Evolutionary conservation across 2,113 vertebrate genomes (phyloP).

Genomic region (Todiramphus saurophagus): DNA sequence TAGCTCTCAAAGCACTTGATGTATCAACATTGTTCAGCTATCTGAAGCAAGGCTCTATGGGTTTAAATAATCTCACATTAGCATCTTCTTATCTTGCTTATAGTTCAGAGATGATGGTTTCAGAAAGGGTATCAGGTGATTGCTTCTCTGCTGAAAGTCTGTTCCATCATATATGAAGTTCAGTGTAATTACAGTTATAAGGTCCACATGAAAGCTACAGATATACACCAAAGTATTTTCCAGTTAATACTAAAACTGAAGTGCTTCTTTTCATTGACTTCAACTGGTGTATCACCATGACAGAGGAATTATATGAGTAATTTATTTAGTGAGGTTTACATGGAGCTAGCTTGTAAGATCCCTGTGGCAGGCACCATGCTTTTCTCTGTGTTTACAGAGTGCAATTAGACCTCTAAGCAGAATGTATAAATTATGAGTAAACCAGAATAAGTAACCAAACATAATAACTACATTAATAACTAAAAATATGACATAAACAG

Average conservation of each 20-base stretch:
- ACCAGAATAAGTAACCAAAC: not conserved
- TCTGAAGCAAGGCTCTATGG: not conserved
- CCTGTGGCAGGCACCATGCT: fast-evolving
- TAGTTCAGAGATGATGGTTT: not conserved
- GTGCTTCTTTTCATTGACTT: not conserved
- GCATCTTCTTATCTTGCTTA: not conserved
- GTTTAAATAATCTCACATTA: not conserved
- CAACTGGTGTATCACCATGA: not conserved
- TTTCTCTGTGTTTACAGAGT: not conserved
- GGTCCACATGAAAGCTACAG: not conserved
- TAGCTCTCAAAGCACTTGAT: not conserved
- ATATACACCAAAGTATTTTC: not conserved
- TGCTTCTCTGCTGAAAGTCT: not conserved
- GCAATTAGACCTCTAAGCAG: not conserved
- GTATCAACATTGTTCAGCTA: not conserved
- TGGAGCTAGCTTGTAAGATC: not conserved
- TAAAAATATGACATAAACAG: not conserved
- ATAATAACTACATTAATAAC: not conserved
- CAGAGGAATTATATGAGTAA: not conserved
- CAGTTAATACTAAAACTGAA: not conserved
- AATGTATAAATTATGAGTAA: not conserved
- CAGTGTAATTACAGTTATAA: not conserved
- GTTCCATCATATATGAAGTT: not conserved
- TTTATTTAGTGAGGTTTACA: not conserved
- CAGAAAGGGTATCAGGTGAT: not conserved